Evolutionary conservation across 2,113 vertebrate genomes (phyloP).

Genomic region (Cottus gobio): DNA sequence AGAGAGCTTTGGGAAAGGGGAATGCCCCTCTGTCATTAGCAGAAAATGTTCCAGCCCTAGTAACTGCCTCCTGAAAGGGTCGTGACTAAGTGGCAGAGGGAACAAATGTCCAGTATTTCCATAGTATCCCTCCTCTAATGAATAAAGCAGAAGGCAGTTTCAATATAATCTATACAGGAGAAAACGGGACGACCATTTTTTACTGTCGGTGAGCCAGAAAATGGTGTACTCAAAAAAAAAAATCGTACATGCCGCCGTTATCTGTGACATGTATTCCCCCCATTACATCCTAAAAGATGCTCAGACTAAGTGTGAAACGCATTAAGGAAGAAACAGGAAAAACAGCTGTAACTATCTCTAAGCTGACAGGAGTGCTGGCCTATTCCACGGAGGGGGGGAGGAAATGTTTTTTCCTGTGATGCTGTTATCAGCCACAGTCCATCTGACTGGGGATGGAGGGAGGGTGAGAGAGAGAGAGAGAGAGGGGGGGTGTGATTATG

Average conservation of each 20-base stretch:
- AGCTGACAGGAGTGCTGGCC: slow-evolving; percentile 62
- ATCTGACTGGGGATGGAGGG: slow-evolving; percentile 66
- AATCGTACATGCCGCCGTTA: slow-evolving; percentile 37
- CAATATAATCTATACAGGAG: slow-evolving; percentile 32
- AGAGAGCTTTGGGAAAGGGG: slow-evolving; percentile 60
- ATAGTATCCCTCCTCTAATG: slow-evolving; percentile 40
- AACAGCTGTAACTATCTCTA: slow-evolving; percentile 70
- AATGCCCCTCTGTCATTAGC: slow-evolving; percentile 69
- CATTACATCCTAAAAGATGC: slow-evolving; percentile 54
- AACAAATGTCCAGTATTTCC: slow-evolving; percentile 52
- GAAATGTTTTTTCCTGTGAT: slow-evolving; percentile 39
- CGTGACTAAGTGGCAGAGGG: slow-evolving; percentile 57
- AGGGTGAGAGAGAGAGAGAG: slow-evolving; percentile 3
- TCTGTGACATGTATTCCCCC: slow-evolving; percentile 63
- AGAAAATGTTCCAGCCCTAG: slow-evolving; percentile 63
- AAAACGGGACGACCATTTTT: slow-evolving; percentile 22
- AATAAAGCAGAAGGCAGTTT: slow-evolving; percentile 37
- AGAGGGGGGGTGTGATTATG: slow-evolving; percentile 71
- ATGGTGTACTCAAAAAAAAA: slow-evolving; percentile 38
- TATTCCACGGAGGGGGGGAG: slow-evolving; percentile 46
- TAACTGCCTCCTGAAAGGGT: slow-evolving; percentile 60
- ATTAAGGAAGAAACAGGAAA: slow-evolving; percentile 62
- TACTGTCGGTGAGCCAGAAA: slow-evolving; percentile 31
- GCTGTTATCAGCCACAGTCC: slow-evolving; percentile 70
- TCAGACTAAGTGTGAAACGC: slow-evolving; percentile 56